phyloP scores from a whole-genome alignment of 2,113 vertebrate species.

The Okapia johnstoni region DNA sequence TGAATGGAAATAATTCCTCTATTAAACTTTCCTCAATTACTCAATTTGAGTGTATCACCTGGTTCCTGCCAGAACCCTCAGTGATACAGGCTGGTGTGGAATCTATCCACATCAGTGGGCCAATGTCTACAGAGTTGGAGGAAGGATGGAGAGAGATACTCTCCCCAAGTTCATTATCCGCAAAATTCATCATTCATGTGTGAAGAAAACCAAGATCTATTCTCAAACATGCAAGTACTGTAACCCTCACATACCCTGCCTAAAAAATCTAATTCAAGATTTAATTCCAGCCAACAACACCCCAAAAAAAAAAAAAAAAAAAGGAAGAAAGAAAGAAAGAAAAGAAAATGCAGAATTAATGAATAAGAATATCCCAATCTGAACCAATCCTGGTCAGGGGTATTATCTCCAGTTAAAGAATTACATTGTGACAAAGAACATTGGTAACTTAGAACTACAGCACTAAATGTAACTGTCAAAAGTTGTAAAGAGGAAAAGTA shows the following conservation, averaged over 20 bases:
- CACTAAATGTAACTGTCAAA: background rate
- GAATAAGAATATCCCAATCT: background rate
- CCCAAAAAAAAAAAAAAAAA: background rate
- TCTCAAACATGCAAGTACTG: background rate
- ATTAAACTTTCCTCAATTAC: background rate
- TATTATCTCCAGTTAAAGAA: background rate
- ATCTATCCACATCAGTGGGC: background rate
- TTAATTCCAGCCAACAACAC: background rate
- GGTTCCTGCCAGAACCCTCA: background rate
- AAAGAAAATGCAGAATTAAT: background rate
- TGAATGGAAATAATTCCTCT: background rate
- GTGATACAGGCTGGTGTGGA: background rate
- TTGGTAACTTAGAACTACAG: background rate
- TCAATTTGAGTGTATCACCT: background rate
- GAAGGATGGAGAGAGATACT: background rate
- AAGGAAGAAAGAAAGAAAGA: background rate
- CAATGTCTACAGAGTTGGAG: background rate
- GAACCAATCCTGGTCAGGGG: background rate
- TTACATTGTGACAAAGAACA: background rate
- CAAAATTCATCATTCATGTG: background rate
- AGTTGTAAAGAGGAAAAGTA: background rate
- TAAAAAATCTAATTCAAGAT: background rate
- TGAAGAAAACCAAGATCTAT: background rate
- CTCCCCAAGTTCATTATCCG: background rate
- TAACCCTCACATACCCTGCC: background rate